phyloP scores from a whole-genome alignment of 2,113 vertebrate genomes.

The Prionailurus bengalensis region DNA sequence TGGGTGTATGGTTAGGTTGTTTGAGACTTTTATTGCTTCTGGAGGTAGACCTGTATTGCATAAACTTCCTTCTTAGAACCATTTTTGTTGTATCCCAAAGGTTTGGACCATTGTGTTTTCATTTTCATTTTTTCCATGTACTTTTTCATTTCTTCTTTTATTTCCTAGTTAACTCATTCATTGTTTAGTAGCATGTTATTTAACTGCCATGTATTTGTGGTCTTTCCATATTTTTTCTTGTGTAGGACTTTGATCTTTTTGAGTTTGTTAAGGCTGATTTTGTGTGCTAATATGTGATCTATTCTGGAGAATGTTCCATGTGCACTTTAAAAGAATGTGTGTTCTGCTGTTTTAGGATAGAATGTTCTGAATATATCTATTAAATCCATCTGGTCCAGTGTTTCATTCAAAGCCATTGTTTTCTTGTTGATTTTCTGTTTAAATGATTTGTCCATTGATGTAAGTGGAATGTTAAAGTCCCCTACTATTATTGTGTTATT shows the following conservation, averaged over 20 bases:
- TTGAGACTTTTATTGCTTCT: background rate
- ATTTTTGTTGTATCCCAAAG: background rate
- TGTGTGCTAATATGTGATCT: background rate
- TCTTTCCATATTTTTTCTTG: background rate
- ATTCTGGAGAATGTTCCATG: background rate
- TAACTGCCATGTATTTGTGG: background rate
- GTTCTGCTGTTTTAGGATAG: background rate
- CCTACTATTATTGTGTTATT: background rate
- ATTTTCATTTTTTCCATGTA: background rate
- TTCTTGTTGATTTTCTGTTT: background rate
- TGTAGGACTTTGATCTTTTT: background rate
- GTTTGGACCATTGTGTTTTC: background rate
- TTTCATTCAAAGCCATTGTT: background rate
- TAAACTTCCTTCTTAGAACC: background rate
- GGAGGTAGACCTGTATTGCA: background rate
- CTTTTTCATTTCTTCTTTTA: background rate
- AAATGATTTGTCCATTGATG: background rate
- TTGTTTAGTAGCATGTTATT: background rate
- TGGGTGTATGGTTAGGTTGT: background rate
- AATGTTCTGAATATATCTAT: background rate
- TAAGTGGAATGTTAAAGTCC: background rate
- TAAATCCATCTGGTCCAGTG: background rate
- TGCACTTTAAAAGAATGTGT: background rate
- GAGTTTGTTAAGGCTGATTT: background rate
- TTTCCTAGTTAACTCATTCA: background rate